Conservation (phyloP, 2,797 vertebrate genomes). For the Lophotriccus pileatus region DNA sequence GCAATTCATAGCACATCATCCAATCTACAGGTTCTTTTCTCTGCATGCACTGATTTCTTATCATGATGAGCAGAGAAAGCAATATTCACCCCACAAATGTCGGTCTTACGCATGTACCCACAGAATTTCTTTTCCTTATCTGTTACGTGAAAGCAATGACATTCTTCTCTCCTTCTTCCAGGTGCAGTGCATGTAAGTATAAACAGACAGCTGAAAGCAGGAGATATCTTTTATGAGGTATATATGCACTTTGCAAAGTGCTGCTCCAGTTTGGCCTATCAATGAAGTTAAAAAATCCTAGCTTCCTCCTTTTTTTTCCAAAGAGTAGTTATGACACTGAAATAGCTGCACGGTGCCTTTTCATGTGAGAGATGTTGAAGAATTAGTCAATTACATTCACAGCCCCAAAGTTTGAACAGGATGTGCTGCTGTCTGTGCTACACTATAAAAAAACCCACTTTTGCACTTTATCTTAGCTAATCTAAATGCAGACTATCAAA, state of each 20-base stretch:
- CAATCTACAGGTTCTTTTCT: not conserved
- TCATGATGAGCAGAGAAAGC: not conserved
- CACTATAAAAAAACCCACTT: not conserved
- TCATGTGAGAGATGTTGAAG: not conserved
- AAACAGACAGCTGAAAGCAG: not conserved
- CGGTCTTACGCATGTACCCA: accelerated
- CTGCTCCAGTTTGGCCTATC: not conserved
- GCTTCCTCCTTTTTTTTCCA: not conserved
- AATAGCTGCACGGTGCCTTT: not conserved
- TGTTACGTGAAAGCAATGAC: not conserved
- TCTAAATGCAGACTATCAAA: constrained; percentile 23
- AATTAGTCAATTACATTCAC: not conserved
- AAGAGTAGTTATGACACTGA: not conserved
- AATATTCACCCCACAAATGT: not conserved
- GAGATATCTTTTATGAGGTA: not conserved
- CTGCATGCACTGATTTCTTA: not conserved
- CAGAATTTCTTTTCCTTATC: not conserved
- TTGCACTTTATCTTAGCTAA: constrained; percentile 18
- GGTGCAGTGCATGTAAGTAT: not conserved
- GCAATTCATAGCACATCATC: not conserved
- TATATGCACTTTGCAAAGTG: not conserved
- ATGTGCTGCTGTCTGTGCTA: not conserved
- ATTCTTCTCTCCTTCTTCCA: not conserved
- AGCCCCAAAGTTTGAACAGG: not conserved
- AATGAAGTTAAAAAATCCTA: not conserved